These are phyloP conservation scores for Dromiciops gliroides DNA, from an alignment of 2,113 vertebrate species.

Conservation along the genomic window DNA sequence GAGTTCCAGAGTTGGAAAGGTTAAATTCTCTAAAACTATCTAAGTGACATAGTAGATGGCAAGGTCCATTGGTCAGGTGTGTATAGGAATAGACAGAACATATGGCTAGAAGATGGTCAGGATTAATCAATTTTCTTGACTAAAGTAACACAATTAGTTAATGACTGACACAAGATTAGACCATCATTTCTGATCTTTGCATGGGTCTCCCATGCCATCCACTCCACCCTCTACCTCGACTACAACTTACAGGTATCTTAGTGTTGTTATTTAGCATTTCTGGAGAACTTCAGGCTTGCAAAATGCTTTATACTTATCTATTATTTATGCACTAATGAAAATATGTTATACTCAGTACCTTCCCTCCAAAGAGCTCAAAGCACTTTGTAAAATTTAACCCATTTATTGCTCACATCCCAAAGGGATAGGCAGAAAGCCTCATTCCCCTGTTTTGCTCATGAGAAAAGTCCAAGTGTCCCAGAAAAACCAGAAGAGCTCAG, in stretches of 20 bases:
- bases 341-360: slow-evolving; percentile 73
- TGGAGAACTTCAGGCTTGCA: slow-evolving; percentile 76
- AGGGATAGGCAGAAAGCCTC: slow-evolving; percentile 68
- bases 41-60: not conserved
- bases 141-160: not conserved
- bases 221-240: not conserved
- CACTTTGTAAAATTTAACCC: slow-evolving; percentile 82
- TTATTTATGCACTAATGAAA: slow-evolving; percentile 80
- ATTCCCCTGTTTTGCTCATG: slow-evolving; percentile 66
- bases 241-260: slow-evolving; percentile 56
- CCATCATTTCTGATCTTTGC: slow-evolving; percentile 3
- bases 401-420: slow-evolving; percentile 66
- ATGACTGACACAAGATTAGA: slow-evolving; percentile 32
- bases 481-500: slow-evolving; percentile 19
- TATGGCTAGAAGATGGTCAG: not conserved
- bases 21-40: not conserved
- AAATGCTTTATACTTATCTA: slow-evolving; percentile 76
- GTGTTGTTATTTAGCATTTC: slow-evolving; percentile 73
- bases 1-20: not conserved
- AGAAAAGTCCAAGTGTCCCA: slow-evolving; percentile 60
- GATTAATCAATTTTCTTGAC: not conserved
- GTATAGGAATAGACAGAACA: not conserved
- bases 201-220: not conserved
- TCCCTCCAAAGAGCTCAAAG: slow-evolving; percentile 78
- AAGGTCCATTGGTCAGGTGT: not conserved